phyloP scores from a whole-genome alignment of 1,140 invertebrate species.

The Maniola jurtina region DNA sequence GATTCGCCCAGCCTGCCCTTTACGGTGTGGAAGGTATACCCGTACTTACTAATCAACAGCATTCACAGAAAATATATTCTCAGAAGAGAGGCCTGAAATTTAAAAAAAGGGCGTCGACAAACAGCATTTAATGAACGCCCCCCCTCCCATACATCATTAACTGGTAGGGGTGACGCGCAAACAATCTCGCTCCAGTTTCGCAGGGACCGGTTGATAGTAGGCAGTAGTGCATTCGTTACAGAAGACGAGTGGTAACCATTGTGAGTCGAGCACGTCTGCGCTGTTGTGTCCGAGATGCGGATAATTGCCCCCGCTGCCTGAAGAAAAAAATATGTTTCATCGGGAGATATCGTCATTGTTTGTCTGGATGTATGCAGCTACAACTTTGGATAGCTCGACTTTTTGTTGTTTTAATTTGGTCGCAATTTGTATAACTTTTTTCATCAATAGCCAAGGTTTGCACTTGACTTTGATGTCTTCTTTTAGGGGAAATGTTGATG shows the following conservation, averaged over 20 bases:
- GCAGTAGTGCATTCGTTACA: constrained; percentile 73
- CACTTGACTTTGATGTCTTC: too few relatives aligned
- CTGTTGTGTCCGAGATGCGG: constrained; percentile 72
- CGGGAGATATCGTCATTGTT: constrained; percentile 48
- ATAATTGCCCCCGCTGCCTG: constrained; percentile 69
- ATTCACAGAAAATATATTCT: constrained; percentile 52
- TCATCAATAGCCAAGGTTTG: not conserved
- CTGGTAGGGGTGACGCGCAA: constrained; percentile 67
- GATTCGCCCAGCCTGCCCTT: constrained; percentile 41
- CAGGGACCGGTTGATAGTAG: constrained; percentile 70
- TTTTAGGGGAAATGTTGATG: too few relatives aligned
- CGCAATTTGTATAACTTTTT: not conserved
- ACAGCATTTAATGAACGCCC: constrained; percentile 66
- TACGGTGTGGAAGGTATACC: constrained; percentile 25
- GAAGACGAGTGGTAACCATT: constrained; percentile 69
- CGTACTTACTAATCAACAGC: constrained; percentile 50
- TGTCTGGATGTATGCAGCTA: constrained; percentile 26
- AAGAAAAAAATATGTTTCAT: constrained; percentile 48
- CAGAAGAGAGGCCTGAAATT: constrained; percentile 45
- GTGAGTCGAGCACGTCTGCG: constrained; percentile 69
- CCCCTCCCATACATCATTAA: constrained; percentile 69
- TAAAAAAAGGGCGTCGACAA: constrained; percentile 55
- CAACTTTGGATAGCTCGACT: not conserved
- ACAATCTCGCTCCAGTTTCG: constrained; percentile 72
- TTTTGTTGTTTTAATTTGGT: not conserved